Evolutionary conservation across 2,113 vertebrate genomes (phyloP).

Genomic region (Podarcis muralis): DNA sequence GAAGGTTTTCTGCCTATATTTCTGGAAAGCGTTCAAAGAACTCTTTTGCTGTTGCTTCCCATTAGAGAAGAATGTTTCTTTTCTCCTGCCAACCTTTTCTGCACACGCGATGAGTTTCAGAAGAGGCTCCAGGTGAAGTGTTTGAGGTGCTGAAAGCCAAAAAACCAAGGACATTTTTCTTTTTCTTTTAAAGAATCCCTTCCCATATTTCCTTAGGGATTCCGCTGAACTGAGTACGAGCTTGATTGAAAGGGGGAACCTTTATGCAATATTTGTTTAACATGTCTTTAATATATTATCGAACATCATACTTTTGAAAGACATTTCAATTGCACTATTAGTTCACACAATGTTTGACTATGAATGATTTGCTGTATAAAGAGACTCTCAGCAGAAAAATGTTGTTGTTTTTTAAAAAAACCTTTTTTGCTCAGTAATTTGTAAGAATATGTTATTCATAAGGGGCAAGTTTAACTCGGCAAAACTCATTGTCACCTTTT

Average conservation of each 20-base stretch:
- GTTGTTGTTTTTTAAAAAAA: not conserved
- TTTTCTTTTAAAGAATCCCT: constrained; percentile 42
- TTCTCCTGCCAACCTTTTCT: constrained; percentile 68
- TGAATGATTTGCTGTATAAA: constrained; percentile 24
- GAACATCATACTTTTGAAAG: constrained; percentile 42
- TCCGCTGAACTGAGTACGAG: constrained; percentile 41
- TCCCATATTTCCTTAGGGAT: constrained; percentile 47
- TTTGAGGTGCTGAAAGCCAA: constrained; percentile 58
- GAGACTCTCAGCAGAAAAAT: not conserved
- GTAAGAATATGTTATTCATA: not conserved
- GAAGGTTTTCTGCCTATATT: constrained; percentile 43
- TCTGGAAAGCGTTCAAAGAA: constrained; percentile 66
- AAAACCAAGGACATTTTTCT: constrained; percentile 18
- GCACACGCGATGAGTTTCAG: constrained; percentile 45
- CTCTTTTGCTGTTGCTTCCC: constrained; percentile 62
- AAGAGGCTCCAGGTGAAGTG: constrained; percentile 60
- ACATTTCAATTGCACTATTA: constrained; percentile 42
- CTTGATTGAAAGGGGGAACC: constrained; percentile 44
- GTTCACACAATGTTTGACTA: constrained; percentile 15
- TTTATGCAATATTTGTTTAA: constrained; percentile 51
- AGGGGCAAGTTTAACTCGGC: not conserved
- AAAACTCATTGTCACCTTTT: not conserved
- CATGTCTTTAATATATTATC: constrained; percentile 42
- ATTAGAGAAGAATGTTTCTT: constrained; percentile 71
- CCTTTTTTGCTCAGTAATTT: not conserved